phyloP scores from a whole-genome alignment of 2,888 invertebrate species.

The Lysandra bellargus region DNA sequence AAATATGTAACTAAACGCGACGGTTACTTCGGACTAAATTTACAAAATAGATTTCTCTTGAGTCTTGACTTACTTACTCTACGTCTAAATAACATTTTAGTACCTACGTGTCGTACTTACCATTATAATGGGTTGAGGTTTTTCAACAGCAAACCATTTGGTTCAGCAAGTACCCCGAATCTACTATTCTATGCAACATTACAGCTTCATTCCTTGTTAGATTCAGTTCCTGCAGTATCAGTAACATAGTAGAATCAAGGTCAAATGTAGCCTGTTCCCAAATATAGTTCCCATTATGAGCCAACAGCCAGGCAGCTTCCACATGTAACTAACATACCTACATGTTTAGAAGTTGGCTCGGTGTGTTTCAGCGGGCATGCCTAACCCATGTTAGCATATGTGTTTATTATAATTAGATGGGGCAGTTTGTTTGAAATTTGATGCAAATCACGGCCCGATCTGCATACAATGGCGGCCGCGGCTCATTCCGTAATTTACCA shows the following conservation, averaged over 20 bases:
- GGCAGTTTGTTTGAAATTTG: constrained; percentile 63
- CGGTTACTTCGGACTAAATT: not conserved
- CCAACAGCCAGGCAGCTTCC: not conserved
- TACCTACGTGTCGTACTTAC: too few species aligned
- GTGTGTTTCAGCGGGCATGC: not conserved
- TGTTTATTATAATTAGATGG: constrained; percentile 49
- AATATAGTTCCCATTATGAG: not conserved
- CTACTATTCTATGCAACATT: too few species aligned
- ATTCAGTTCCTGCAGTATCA: too few species aligned
- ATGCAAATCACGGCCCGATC: constrained; percentile 67
- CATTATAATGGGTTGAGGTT: too few species aligned
- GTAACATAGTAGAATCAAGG: too few species aligned
- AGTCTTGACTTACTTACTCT: not conserved
- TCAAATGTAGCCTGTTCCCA: not conserved
- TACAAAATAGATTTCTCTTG: not conserved
- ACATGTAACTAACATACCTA: not conserved
- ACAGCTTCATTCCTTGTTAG: too few species aligned
- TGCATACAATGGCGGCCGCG: constrained; percentile 74
- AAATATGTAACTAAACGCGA: constrained; percentile 15
- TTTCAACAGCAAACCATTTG: too few species aligned
- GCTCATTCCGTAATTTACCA: constrained; percentile 76
- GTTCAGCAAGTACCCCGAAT: too few species aligned
- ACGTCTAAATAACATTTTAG: too few species aligned
- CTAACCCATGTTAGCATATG: constrained; percentile 30
- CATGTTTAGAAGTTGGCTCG: not conserved